Percentiles rank a stretch among this genome's conserved stretches.
phyloP scores from a whole-genome alignment of 2,113 vertebrate genomes.

The Burhinus bistriatus region DNA sequence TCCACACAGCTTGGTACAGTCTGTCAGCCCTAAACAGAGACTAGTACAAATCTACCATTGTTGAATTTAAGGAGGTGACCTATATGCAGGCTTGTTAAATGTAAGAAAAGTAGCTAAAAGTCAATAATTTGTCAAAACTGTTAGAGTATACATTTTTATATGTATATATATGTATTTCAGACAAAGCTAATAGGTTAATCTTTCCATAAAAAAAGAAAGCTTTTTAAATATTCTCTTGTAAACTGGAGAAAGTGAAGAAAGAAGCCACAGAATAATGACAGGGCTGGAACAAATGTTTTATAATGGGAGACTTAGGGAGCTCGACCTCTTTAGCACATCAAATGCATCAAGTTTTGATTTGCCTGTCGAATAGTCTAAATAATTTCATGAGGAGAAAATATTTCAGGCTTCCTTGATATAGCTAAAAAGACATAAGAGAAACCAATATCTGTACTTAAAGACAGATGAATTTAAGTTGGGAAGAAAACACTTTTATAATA shows the following conservation, averaged over 20 bases:
- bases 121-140: not conserved
- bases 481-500: not conserved
- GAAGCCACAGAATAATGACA: not conserved
- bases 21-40: not conserved
- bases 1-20: too few relatives aligned
- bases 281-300: not conserved
- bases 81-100: not conserved
- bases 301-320: not conserved
- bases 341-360: not conserved
- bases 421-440: not conserved
- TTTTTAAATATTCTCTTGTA: not conserved
- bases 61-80: not conserved
- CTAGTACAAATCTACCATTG: not conserved
- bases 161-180: not conserved
- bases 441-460: not conserved
- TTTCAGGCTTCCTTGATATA: not conserved
- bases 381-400: not conserved
- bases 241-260: not conserved
- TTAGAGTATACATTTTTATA: not conserved
- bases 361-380: not conserved
- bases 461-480: not conserved
- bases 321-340: not conserved
- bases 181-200: not conserved
- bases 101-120: not conserved
- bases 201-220: not conserved